A percentile compares a stretch with the other conserved stretches of the same genome.
Evolutionary conservation across 92 coral and sea anemone genomes (phyloP).

Genomic region (Virgularia gustaviana): DNA sequence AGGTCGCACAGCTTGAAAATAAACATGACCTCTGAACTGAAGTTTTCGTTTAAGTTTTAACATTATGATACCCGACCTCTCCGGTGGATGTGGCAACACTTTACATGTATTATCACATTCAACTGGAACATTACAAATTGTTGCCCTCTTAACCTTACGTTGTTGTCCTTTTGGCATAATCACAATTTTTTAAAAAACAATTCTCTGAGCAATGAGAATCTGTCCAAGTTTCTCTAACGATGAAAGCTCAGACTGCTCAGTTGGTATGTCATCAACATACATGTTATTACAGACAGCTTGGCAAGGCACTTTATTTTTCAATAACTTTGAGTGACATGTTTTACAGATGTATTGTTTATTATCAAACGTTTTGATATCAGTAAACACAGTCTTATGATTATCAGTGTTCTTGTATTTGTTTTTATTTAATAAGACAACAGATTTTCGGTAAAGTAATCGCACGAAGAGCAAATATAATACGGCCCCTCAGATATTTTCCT

Average conservation of each 20-base stretch:
- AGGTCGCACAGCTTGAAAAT: conserved; percentile 64
- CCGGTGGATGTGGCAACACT: too few species aligned
- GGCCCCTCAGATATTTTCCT: conserved; percentile 61
- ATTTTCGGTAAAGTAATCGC: conserved; percentile 32
- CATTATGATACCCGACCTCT: conserved; percentile 58
- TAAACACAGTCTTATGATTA: conserved; percentile 30
- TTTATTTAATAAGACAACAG: conserved; percentile 37
- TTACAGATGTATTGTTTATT: conserved; percentile 61
- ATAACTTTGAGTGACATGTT: conserved; percentile 61
- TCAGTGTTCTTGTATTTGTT: conserved; percentile 34
- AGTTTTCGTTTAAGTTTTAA: conserved; percentile 50
- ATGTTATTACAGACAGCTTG: conserved; percentile 61
- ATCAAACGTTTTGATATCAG: too few species aligned
- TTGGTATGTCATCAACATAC: conserved; percentile 54
- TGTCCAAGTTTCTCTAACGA: conserved; percentile 51
- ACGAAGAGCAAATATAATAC: conserved; percentile 53
- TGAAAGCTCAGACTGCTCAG: conserved; percentile 56
- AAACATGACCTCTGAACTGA: conserved; percentile 63
- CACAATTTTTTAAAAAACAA: conserved; percentile 52
- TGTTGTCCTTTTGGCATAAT: conserved; percentile 56
- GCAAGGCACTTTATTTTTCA: conserved; percentile 56
- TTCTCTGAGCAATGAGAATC: conserved; percentile 41
- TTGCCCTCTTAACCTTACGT: conserved; percentile 20
- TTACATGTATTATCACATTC: too few species aligned
- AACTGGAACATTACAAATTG: conserved; percentile 67